Evolutionary conservation across 2,113 vertebrate genomes (phyloP).

Genomic region (Caracal caracal): DNA sequence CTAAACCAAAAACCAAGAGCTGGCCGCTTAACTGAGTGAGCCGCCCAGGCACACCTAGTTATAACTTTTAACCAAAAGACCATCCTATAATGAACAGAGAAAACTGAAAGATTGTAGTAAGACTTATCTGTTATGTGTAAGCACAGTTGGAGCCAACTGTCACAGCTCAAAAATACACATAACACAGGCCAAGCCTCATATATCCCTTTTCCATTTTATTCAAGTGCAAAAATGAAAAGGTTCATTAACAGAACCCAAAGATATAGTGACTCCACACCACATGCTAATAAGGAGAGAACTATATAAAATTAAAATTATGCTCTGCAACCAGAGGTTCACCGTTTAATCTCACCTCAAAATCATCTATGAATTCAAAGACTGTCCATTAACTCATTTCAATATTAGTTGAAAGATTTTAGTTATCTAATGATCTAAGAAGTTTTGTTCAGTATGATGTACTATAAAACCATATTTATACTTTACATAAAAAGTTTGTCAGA

Average conservation of each 20-base stretch:
- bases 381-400: neutral
- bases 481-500: neutral
- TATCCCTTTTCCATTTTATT: neutral
- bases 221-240: neutral
- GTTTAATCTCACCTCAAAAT: neutral
- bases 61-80: neutral
- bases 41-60: neutral
- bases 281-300: neutral
- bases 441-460: neutral
- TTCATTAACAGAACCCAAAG: neutral
- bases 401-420: neutral
- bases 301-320: neutral
- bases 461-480: neutral
- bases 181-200: neutral
- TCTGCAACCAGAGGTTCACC: too few relatives aligned
- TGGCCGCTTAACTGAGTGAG: too few relatives aligned
- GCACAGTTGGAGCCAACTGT: neutral
- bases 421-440: neutral
- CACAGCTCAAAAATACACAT: neutral
- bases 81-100: neutral
- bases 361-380: neutral
- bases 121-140: neutral
- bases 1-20: too few relatives aligned
- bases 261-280: neutral
- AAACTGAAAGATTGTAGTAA: neutral